Evolutionary conservation across 2,797 vertebrate species (phyloP).

Genomic region (Nothura maculosa): DNA sequence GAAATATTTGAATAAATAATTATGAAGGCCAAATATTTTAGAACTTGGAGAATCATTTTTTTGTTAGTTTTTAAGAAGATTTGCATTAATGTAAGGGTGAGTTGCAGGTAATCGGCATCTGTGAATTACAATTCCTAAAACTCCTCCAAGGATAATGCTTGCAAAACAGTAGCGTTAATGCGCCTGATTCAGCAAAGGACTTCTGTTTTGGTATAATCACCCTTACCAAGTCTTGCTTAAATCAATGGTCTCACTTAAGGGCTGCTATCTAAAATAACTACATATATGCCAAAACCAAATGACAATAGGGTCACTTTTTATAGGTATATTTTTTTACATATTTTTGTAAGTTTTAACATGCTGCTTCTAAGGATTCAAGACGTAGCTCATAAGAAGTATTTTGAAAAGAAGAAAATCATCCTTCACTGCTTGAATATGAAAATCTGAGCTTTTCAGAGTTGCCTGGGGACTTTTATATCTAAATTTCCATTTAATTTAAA

Average conservation of each 20-base stretch:
- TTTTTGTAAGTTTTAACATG: not conserved
- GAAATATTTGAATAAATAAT: slow-evolving; percentile 79
- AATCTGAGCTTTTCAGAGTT: not conserved
- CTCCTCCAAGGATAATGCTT: not conserved
- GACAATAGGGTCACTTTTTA: not conserved
- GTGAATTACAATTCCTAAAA: not conserved
- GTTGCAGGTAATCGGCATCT: slow-evolving; percentile 1
- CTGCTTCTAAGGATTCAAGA: not conserved
- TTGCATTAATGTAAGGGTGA: fast-evolving
- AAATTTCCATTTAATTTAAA: not conserved
- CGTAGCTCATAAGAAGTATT: not conserved
- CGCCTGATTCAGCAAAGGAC: not conserved
- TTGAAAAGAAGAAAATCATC: not conserved
- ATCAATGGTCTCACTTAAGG: not conserved
- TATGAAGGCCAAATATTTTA: slow-evolving; percentile 33
- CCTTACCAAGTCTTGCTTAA: not conserved
- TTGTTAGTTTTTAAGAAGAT: not conserved
- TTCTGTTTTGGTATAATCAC: slow-evolving; percentile 20
- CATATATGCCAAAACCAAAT: not conserved
- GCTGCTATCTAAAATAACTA: slow-evolving; percentile 3
- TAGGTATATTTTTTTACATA: not conserved
- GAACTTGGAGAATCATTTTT: slow-evolving; percentile 5
- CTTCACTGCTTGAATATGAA: not conserved
- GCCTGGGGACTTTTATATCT: not conserved
- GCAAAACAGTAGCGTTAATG: not conserved